Base-by-base conservation (phyloP, 1,140 invertebrate genomes). In the Stegodyphus mimosarum region DNA sequence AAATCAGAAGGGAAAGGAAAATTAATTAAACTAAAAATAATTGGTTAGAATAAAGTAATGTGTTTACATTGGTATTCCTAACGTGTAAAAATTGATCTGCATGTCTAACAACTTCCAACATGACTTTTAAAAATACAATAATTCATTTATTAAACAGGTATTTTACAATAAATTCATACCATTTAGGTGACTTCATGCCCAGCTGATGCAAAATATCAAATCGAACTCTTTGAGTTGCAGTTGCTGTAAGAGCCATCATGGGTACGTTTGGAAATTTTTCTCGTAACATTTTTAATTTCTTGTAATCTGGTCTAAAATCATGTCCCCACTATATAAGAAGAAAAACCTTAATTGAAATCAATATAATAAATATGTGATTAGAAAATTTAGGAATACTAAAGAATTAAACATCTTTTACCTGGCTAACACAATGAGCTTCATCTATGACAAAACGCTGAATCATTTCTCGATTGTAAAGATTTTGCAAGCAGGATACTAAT, bases 121-220 rank as follows among this genome's bases (percentile, higher is more conserved):
- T 33, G 33, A 33, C 33, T 1, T 1, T 33, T 33, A 33, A 33
- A 33, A 33, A 33, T 33, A 33, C 1, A 33, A 33, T 33, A 33
- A 33, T 33, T 33, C 1, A 33, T 33, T 33, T 3, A 33, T 33
- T 33, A 33, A 33, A 33, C 33, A 33, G 33, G 33, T 33, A 33
- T 33, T 33, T 33, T 33, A 3, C 33, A 33, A 60, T 9, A 5
- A 60, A 0, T 50, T 89, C 87, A 87, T 88, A 94, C 95, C 96
- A 97, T 90, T 97, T 96, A 86, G 95, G 95, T 66, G 93, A 90
- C 9, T 91, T 92, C 89, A 99, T 94, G 78, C 92, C 91, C 6
- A 99, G 92, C 90, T 98, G 97, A 88, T 96, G 93, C 85, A 98
- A 91, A 89, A 99, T 96, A 90, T 99, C 98, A 67, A 94, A 92